These are phyloP conservation scores for Odontomachus brunneus DNA, from an alignment of 1,140 invertebrate species.

Conservation along the genomic window DNA sequence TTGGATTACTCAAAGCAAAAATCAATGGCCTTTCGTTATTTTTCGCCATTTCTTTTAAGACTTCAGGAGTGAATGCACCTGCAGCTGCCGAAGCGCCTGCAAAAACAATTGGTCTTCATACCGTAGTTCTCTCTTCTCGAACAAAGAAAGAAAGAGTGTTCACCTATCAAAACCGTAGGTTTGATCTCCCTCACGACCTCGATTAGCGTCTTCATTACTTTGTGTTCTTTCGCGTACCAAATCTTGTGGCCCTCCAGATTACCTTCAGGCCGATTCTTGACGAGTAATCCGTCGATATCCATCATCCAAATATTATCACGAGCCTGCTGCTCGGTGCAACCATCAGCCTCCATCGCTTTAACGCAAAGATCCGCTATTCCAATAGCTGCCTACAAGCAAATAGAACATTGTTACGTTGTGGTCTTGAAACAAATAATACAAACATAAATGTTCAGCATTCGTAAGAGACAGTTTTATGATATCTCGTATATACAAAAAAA, in stretches of 20 bases:
- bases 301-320: conserved; percentile 95
- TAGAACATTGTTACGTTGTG: neutral
- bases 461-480: neutral
- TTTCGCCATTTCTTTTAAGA: conserved; percentile 94
- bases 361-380: conserved; percentile 95
- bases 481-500: too few species aligned
- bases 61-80: conserved; percentile 94
- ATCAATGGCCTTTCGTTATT: conserved; percentile 96
- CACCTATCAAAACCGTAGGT: conserved; percentile 94
- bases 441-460: conserved; percentile 15
- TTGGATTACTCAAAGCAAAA: conserved; percentile 98
- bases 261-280: conserved; percentile 90
- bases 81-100: conserved; percentile 94
- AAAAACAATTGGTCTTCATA: conserved; percentile 54
- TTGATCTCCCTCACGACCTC: conserved; percentile 93
- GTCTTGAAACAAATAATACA: neutral
- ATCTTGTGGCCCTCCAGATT: conserved; percentile 91
- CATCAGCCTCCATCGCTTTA: conserved; percentile 94
- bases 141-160: conserved; percentile 67
- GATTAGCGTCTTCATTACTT: conserved; percentile 91
- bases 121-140: conserved; percentile 32
- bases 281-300: conserved; percentile 93
- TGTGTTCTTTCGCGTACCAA: conserved; percentile 93
- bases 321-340: conserved; percentile 91
- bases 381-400: conserved; percentile 89